Evolutionary conservation across 2,888 invertebrate species (phyloP).

Genomic region (Silvanus unidentatus): DNA sequence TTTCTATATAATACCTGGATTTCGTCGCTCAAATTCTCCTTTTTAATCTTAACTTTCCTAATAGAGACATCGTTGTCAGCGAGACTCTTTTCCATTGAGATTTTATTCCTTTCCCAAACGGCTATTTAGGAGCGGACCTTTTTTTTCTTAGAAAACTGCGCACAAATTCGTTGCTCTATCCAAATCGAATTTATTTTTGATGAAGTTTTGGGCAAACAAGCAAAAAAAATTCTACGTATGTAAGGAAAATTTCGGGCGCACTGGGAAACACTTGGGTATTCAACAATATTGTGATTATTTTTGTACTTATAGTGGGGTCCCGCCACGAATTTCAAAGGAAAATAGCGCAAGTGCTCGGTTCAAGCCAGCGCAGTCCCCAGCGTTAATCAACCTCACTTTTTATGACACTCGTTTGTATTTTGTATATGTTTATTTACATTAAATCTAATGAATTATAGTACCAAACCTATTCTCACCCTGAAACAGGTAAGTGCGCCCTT

Average conservation of each 20-base stretch:
- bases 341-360: slow-evolving; percentile 27
- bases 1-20: slow-evolving; percentile 56
- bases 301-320: slow-evolving; percentile 41
- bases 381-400: neutral
- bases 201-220: slow-evolving; percentile 1
- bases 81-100: slow-evolving; percentile 36
- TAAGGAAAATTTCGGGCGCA: slow-evolving; percentile 17
- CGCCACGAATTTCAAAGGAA: slow-evolving; percentile 36
- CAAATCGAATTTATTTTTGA: too few species aligned
- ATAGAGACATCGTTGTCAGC: slow-evolving; percentile 22
- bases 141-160: slow-evolving; percentile 16
- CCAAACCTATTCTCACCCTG: slow-evolving; percentile 47
- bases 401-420: too few species aligned
- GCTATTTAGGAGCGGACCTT: slow-evolving; percentile 1
- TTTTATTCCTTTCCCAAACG: slow-evolving; percentile 4
- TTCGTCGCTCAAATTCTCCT: slow-evolving; percentile 67
- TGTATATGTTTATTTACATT: too few species aligned
- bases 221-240: neutral
- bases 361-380: neutral
- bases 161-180: slow-evolving; percentile 12
- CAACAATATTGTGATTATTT: slow-evolving; percentile 40
- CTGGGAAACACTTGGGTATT: slow-evolving; percentile 27
- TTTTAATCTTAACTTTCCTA: slow-evolving; percentile 50
- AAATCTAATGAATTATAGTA: slow-evolving; percentile 15
- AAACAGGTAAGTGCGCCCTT: slow-evolving; percentile 52